phyloP scores from a whole-genome alignment of 2,113 vertebrate species.

The Oenanthe oenanthe region DNA sequence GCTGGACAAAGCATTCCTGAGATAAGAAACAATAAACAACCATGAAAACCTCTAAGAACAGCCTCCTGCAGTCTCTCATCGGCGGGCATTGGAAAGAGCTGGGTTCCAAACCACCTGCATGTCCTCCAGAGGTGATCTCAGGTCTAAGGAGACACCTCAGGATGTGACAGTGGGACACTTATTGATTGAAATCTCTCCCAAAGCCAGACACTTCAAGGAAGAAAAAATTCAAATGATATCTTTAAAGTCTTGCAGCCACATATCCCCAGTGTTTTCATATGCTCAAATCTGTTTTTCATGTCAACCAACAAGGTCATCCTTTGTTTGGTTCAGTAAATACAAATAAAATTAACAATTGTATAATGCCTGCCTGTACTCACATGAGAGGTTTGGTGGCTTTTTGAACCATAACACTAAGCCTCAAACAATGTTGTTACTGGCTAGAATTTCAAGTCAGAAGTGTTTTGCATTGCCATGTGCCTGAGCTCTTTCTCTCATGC shows the following conservation, averaged over 20 bases:
- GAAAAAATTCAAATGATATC: background rate
- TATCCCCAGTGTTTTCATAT: background rate
- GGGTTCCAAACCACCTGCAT: too few relatives aligned
- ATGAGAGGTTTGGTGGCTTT: background rate
- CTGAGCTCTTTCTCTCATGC: background rate
- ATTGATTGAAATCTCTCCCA: background rate
- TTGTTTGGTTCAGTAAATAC: background rate
- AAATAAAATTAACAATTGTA: slow-evolving; percentile 6
- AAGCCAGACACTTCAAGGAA: background rate
- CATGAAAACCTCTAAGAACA: too few relatives aligned
- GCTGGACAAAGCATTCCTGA: too few relatives aligned
- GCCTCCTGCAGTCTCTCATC: too few relatives aligned
- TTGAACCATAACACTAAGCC: background rate
- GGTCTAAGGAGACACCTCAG: too few relatives aligned
- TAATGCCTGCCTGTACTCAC: background rate
- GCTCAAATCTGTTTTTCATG: background rate
- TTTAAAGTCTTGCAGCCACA: background rate
- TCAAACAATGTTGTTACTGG: background rate
- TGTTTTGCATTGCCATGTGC: background rate
- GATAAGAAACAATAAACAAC: too few relatives aligned
- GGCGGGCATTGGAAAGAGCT: too few relatives aligned
- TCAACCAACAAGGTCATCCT: background rate
- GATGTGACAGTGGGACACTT: too few relatives aligned
- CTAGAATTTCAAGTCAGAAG: background rate
- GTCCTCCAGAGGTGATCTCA: too few relatives aligned